Evolutionary conservation across 2,888 invertebrate genomes (phyloP), one percentile per base, ranked within the genome.

Genomic region (Helleia helle): DNA sequence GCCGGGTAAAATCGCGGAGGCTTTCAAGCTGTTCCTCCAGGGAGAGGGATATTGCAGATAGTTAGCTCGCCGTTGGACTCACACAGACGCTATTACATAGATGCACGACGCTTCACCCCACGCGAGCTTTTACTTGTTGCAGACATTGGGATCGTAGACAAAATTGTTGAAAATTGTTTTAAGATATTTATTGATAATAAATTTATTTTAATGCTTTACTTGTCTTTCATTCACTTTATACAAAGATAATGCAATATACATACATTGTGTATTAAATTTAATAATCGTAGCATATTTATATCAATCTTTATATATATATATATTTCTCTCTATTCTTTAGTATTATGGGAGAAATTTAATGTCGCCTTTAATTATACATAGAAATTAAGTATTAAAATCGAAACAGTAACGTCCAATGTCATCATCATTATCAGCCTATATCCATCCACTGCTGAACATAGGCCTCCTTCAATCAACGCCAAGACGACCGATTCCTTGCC

Each of bases 1-100:
- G 74, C 99, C 99, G 28, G 94, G 91, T 55, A 98, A 98, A 88
- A 93, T 99, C 57, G 93, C 96, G 62, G 98, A 99, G 85, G 97
- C 99, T 42, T 94, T 99, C 83, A 89, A 96, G 69, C 90, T 99
- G 59, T 99, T 99, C 87, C 89, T 99, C 54, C 99, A 99, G 85
- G 99, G 99, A 56, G 95, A 96, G 85, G 98, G 99, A 71, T 97
- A 96, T 88, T 95, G 95, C 95, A 93, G 81, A 69, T 81, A 83
- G 77, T 77, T 65, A 58, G 41, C 52, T 55, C 62, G 54, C 52
- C 46, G 46, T 46, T 40, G 18, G 50, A 51, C 46, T 49, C 43
- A 51, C 51, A 60, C 56, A 60, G 72, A 70, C 59, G 63, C 70
- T 62, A 69, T 57, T 54, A 58, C 59, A 67, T 73, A 77, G 76